Percentiles rank a stretch among this genome's conserved stretches.
Evolutionary conservation across 2,113 vertebrate genomes (phyloP).

Genomic region (Dicentrarchus labrax): DNA sequence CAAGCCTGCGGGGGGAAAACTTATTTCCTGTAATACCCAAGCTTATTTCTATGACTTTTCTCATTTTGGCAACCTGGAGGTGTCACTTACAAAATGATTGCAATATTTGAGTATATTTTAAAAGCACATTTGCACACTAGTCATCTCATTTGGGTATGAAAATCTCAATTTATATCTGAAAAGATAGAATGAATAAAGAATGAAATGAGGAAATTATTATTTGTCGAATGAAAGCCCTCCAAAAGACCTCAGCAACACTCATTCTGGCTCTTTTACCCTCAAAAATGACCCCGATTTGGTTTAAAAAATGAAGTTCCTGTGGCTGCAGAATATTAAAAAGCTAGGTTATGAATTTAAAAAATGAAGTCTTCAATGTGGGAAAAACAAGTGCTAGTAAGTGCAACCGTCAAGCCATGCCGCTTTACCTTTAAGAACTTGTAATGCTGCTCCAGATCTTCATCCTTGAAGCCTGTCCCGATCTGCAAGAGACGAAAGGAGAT

Average conservation of each 20-base stretch:
- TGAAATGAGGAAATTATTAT: neutral
- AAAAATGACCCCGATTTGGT: neutral
- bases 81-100: neutral
- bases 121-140: neutral
- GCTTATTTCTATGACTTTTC: conserved; percentile 26
- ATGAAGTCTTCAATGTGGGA: neutral
- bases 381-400: conserved; percentile 4
- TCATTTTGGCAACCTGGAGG: conserved; percentile 7
- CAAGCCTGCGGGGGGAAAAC: neutral
- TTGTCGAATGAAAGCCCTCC: neutral
- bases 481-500: conserved; percentile 71
- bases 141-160: neutral
- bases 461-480: conserved; percentile 95
- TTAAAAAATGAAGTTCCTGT: neutral
- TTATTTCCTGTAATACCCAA: neutral
- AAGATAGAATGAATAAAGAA: conserved; percentile 8
- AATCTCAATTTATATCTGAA: conserved; percentile 19
- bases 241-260: neutral
- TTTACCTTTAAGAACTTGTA: conserved; percentile 89
- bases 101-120: conserved; percentile 4
- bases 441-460: conserved; percentile 91
- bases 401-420: conserved; percentile 1
- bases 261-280: neutral
- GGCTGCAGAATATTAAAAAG: conserved; percentile 1
- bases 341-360: neutral